Evolutionary conservation across 2,888 invertebrate genomes (phyloP), one percentile per base, ranked within the genome.

Genomic region (Protula sp.): DNA sequence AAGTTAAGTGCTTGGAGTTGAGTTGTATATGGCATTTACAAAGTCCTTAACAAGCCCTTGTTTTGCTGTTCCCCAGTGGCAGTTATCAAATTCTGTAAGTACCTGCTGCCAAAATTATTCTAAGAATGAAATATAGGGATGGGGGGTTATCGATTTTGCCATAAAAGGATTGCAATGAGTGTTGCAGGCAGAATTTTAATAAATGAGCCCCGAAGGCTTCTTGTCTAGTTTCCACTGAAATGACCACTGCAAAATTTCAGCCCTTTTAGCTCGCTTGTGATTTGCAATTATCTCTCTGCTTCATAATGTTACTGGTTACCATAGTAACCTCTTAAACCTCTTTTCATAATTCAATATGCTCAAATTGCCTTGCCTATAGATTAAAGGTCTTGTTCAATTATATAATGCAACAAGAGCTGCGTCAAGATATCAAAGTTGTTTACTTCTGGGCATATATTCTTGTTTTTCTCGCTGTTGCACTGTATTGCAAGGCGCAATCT

Each of bases 291-390:
- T n/a, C n/a, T n/a, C n/a, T n/a, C n/a, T 19, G 9, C 19, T 38
- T 38, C 38, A 38, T 38, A 38, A 38, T 38, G 38, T 38, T 38
- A 9, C 45, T 29, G 3, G 57, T 57, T 24, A 27, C 31, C 57
- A 57, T 57, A 38, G 51, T 26, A 51, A 57, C 52, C 26, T 52
- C 30, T 57, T 52, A 30, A 57, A 24, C 27, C 26, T 31, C 57
- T 57, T 51, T 57, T 51, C 57, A 48, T 57, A 57, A 57, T 51
- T 57, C 57, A 57, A 57, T 57, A 57, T 57, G 57, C 29, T 51
- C 5, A 57, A 57, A 57, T 57, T 30, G 38, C 57, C 52, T 26
- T 29, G 51, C 51, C 26, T 24, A 57, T 30, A 57, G 57, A 57
- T 57, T 57, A 57, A 57, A 48, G 30, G 30, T 27, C 26, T 55